A percentile compares a stretch with the other conserved stretches of the same genome.
phyloP scores from a whole-genome alignment of 2,113 vertebrate genomes.

The Apeltes quadracus region DNA sequence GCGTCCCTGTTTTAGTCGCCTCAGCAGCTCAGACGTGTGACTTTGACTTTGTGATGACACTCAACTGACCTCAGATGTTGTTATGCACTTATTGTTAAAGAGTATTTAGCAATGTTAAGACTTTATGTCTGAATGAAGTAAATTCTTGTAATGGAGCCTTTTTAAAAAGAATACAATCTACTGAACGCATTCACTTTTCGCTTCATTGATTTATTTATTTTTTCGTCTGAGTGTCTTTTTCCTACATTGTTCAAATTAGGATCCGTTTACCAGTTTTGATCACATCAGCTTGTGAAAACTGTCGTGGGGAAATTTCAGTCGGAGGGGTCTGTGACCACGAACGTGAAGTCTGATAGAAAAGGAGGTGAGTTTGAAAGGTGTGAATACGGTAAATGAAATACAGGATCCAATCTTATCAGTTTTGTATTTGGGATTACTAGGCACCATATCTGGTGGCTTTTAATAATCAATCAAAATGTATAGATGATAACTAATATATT shows the following conservation, averaged over 20 bases:
- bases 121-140: constrained; percentile 26
- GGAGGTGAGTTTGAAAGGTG: too few relatives aligned
- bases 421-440: not conserved
- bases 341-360: not conserved
- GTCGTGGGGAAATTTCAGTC: not conserved
- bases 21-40: not conserved
- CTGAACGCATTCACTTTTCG: not conserved
- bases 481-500: not conserved
- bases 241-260: not conserved
- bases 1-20: not conserved
- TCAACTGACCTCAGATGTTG: constrained; percentile 10
- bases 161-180: constrained; percentile 59
- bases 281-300: not conserved
- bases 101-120: constrained; percentile 2
- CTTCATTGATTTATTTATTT: too few relatives aligned
- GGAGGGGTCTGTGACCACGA: not conserved
- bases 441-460: not conserved
- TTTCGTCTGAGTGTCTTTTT: not conserved
- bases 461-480: not conserved
- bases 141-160: constrained; percentile 35
- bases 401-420: not conserved
- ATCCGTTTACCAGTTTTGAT: not conserved
- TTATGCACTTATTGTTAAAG: constrained; percentile 25
- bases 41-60: not conserved
- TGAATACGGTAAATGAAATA: too few relatives aligned